Conservation (phyloP, 2,113 vertebrate genomes). For the Nothoprocta perdicaria region DNA sequence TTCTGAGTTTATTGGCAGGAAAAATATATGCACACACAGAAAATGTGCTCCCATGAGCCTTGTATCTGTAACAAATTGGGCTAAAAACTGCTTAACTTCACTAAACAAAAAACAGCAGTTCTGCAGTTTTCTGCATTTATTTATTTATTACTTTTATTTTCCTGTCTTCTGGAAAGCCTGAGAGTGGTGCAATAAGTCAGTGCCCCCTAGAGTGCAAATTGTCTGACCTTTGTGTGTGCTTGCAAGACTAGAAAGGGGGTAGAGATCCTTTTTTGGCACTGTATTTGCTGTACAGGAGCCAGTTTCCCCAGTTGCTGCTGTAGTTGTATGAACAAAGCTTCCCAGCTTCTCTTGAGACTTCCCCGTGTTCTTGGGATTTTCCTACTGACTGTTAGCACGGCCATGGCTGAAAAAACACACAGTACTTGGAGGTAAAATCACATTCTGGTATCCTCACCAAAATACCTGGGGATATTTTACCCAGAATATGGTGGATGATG, state of each 20-base stretch:
- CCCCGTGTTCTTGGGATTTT: neutral
- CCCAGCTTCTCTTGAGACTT: neutral
- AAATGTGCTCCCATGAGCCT: neutral
- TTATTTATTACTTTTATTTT: no score
- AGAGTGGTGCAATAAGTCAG: neutral
- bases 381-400: neutral
- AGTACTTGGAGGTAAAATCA: neutral
- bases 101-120: neutral
- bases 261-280: neutral
- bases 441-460: neutral
- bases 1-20: neutral
- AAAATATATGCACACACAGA: neutral
- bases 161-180: neutral
- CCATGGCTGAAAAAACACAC: rapidly evolving
- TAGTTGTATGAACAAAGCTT: neutral
- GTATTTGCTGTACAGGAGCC: neutral
- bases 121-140: neutral
- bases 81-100: neutral
- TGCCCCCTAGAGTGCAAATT: neutral
- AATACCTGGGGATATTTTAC: neutral
- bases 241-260: neutral
- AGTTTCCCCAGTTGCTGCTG: neutral
- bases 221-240: neutral
- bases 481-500: no score
- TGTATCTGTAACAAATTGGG: neutral